A percentile compares a stretch with the other conserved stretches of the same genome.
phyloP scores from a whole-genome alignment of 35 echinoderm and acorn worm genomes.

The Apostichopus californicus region DNA sequence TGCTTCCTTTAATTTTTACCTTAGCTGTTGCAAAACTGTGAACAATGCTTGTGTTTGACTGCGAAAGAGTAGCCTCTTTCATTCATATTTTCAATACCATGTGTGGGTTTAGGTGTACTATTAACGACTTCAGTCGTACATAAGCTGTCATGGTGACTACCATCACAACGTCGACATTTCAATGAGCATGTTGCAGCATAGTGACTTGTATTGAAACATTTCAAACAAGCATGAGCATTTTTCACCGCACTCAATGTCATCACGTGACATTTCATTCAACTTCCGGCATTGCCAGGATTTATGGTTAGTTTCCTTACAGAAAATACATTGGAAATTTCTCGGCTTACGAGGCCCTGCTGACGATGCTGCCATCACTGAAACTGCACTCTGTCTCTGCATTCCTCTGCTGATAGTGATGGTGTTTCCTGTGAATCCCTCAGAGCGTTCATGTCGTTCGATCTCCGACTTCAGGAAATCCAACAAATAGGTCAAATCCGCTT shows the following conservation, averaged over 20 bases:
- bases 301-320: conserved; percentile 16
- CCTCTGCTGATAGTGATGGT: neutral
- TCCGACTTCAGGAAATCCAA: conserved; percentile 32
- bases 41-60: conserved; percentile 12
- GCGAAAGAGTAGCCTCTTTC: neutral
- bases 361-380: conserved; percentile 15
- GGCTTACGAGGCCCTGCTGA: neutral
- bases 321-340: conserved; percentile 15
- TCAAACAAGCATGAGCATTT: conserved; percentile 37
- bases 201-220: conserved; percentile 42
- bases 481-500: conserved; percentile 24
- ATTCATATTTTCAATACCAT: neutral
- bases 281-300: conserved; percentile 6
- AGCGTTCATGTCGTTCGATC: conserved; percentile 17
- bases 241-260: conserved; percentile 27
- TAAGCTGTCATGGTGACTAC: conserved; percentile 38
- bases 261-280: neutral
- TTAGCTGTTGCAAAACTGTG: conserved; percentile 45
- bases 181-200: conserved; percentile 40
- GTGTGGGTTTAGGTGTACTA: neutral
- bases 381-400: neutral
- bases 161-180: conserved; percentile 39
- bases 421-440: conserved; percentile 7
- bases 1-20: conserved; percentile 34
- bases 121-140: conserved; percentile 9